These are phyloP conservation scores for Macaria notata DNA, from an alignment of 2,888 invertebrate genomes.

Conservation along the genomic window DNA sequence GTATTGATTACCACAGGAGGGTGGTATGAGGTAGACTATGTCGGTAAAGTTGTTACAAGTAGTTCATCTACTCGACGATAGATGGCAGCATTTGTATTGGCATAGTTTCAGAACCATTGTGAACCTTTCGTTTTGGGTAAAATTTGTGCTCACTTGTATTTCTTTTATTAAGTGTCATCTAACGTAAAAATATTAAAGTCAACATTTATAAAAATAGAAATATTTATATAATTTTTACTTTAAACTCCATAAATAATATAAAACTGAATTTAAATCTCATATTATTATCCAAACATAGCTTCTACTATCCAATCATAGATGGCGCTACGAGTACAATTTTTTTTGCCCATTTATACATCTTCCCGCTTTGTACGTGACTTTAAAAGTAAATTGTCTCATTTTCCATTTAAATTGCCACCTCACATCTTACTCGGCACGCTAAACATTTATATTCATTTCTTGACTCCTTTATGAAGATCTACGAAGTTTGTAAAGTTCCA, in stretches of 20 bases:
- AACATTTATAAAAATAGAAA: too few relatives aligned
- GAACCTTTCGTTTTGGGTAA: too few relatives aligned
- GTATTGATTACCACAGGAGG: slow-evolving; percentile 35
- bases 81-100: slow-evolving; percentile 45
- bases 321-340: slow-evolving; percentile 46
- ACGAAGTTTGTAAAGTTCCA: slow-evolving; percentile 54
- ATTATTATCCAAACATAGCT: not conserved
- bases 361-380: slow-evolving; percentile 66
- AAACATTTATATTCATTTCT: slow-evolving; percentile 75
- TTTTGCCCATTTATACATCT: slow-evolving; percentile 20
- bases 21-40: slow-evolving; percentile 33
- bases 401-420: slow-evolving; percentile 69
- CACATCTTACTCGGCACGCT: slow-evolving; percentile 67
- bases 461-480: slow-evolving; percentile 63
- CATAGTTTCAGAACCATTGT: not conserved
- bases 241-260: not conserved
- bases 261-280: not conserved
- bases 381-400: slow-evolving; percentile 71
- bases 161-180: too few relatives aligned
- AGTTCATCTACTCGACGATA: slow-evolving; percentile 48
- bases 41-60: slow-evolving; percentile 52
- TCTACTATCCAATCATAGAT: slow-evolving; percentile 43
- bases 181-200: too few relatives aligned
- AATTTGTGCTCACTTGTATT: too few relatives aligned
- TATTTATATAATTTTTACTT: not conserved